Evolutionary conservation across 2,113 vertebrate genomes (phyloP).

Genomic region (Misgurnus mizolepis): DNA sequence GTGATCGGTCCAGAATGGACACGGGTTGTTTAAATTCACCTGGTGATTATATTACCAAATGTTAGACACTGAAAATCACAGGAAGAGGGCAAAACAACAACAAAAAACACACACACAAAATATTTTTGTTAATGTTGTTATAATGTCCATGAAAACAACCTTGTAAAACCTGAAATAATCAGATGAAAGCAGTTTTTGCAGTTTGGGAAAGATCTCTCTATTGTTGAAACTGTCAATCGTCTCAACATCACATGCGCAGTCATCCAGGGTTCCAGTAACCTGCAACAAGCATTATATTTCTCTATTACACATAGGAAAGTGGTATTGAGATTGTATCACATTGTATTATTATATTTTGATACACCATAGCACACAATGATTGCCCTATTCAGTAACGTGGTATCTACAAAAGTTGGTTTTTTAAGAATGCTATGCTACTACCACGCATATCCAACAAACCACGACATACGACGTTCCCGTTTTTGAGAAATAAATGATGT

Average conservation of each 20-base stretch:
- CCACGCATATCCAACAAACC: too few relatives aligned
- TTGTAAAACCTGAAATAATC: conserved; percentile 96
- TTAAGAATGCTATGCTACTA: too few relatives aligned
- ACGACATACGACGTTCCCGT: too few relatives aligned
- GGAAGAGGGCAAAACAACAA: too few relatives aligned
- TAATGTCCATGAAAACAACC: conserved; percentile 64
- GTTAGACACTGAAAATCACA: neutral
- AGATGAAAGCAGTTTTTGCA: conserved; percentile 83
- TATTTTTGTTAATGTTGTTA: neutral
- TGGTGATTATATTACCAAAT: conserved; percentile 56
- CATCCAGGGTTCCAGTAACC: conserved; percentile 89
- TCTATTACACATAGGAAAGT: neutral
- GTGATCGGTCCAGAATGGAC: conserved; percentile 87
- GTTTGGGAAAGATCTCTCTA: conserved; percentile 81
- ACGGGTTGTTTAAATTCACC: conserved; percentile 90
- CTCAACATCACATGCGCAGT: conserved; percentile 92
- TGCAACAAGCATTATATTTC: conserved; percentile 48
- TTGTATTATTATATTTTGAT: too few relatives aligned
- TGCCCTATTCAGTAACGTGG: too few relatives aligned
- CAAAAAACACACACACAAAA: too few relatives aligned
- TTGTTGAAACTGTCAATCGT: conserved; percentile 93
- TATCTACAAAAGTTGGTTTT: too few relatives aligned
- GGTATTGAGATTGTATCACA: too few relatives aligned
- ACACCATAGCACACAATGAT: too few relatives aligned
- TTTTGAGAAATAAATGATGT: too few relatives aligned